These are phyloP conservation scores for Camelus bactrianus DNA, from an alignment of 2,113 vertebrate genomes.

Conservation along the genomic window DNA sequence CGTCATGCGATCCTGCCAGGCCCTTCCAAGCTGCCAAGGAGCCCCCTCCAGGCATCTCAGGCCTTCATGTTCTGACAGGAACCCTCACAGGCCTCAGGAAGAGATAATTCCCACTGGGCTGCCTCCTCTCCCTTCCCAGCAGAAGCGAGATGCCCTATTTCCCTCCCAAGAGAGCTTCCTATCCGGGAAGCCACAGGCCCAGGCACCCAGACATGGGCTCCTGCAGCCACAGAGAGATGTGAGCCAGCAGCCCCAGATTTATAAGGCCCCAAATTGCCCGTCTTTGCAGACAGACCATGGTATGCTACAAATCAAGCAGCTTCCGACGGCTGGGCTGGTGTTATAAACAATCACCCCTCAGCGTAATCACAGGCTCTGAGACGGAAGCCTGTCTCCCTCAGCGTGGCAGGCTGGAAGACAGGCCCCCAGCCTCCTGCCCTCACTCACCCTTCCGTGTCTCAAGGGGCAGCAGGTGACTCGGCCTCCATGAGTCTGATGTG, in stretches of 20 bases:
- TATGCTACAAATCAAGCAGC: background rate
- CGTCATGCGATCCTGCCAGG: background rate
- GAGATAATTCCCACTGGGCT: background rate
- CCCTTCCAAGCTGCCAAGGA: no score
- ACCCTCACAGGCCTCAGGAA: background rate
- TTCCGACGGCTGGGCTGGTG: background rate
- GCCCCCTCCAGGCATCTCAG: background rate
- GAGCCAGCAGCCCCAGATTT: background rate
- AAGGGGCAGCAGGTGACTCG: background rate
- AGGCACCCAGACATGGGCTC: background rate
- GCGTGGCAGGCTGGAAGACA: background rate
- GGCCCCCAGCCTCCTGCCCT: rapidly evolving
- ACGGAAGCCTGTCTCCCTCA: background rate
- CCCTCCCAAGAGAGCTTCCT: background rate
- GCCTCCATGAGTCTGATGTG: background rate
- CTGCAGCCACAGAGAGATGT: background rate
- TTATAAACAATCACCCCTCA: background rate
- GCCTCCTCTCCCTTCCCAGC: background rate
- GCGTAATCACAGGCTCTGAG: background rate
- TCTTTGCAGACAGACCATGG: background rate
- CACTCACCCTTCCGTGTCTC: background rate
- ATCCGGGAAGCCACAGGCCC: background rate
- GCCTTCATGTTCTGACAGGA: background rate
- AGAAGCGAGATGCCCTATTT: background rate
- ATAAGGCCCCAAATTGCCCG: no score